Base-by-base conservation (phyloP, 1,140 invertebrate species). In the Cardiocondyla obscurior region DNA sequence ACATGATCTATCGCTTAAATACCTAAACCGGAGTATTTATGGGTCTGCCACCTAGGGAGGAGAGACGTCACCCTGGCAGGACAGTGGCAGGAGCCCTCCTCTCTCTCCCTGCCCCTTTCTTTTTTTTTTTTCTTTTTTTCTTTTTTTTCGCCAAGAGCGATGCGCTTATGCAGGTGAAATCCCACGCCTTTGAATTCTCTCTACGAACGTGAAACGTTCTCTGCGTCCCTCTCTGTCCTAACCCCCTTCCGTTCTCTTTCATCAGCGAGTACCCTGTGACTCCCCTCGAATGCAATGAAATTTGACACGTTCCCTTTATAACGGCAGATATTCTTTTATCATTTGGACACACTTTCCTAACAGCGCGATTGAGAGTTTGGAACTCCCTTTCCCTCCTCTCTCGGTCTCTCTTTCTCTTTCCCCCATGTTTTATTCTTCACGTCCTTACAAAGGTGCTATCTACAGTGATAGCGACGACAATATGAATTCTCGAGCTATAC, bases 1-100 rank as follows among this genome's bases (percentile, higher is more conserved):
- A 92, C 88, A 91, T 93, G 92, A 93, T 93, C 91, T 93, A 93
- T 93, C 85, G 91, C 90, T 93, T 92, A 92, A 93, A 93, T 92
- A 92, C 83, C 89, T 85, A 85, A 90, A 92, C 82, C 89, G 85
- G 87, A 92, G 86, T 90, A 93, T 93, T 93, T 93, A 93, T 92
- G 92, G 86, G 69, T 69, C 83, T 82, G 65, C 33, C 83, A 53
- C 33, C 39, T 65, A 76, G 57, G 53, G 44, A 58, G 57, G 42
- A 70, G 62, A 62, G 49, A 70, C 8, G 30, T 65, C 62, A 72
- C 19, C 57, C 33, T 39, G 49, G 42, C 60, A 25, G 36, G 44
- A 74, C 62, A 30, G 60, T 44, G 57, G 65, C 51, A 58, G 25
- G 25, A 81, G 10, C 7, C 46, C 46, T 73, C 64, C 87, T 49